Conservation (phyloP, 2,888 invertebrate genomes). For the Mimas tiliae region DNA sequence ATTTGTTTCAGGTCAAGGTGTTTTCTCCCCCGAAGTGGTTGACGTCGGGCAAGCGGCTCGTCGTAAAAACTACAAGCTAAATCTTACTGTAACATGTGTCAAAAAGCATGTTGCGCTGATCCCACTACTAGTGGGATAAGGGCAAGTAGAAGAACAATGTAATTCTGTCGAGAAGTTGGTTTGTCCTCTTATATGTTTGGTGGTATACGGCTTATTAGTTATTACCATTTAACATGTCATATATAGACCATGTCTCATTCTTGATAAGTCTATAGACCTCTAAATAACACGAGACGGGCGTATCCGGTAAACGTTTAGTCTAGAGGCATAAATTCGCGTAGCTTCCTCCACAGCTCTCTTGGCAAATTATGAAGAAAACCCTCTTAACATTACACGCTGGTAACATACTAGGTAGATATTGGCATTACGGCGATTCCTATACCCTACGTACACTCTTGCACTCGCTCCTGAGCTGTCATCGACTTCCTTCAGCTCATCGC, state of each 20-base stretch:
- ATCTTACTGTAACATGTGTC: too few relatives aligned
- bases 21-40: too few relatives aligned
- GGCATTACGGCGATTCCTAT: neutral
- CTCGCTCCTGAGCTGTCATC: slow-evolving; percentile 17
- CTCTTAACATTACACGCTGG: slow-evolving; percentile 10
- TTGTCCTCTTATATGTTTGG: too few relatives aligned
- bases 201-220: neutral
- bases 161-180: too few relatives aligned
- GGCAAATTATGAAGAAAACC: slow-evolving; percentile 24
- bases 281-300: slow-evolving; percentile 33
- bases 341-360: slow-evolving; percentile 24
- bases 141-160: too few relatives aligned
- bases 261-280: slow-evolving; percentile 26
- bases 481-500: slow-evolving; percentile 7
- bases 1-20: too few relatives aligned
- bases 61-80: too few relatives aligned
- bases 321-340: slow-evolving; percentile 32
- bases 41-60: too few relatives aligned
- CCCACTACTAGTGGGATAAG: too few relatives aligned
- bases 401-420: neutral
- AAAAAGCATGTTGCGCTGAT: too few relatives aligned
- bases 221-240: neutral
- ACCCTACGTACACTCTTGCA: too few relatives aligned
- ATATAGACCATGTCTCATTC: slow-evolving; percentile 6
- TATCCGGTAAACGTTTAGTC: slow-evolving; percentile 33